Evolutionary conservation across 2,113 vertebrate genomes (phyloP), one percentile per base, ranked within the genome.

Genomic region (Fregata magnificens): DNA sequence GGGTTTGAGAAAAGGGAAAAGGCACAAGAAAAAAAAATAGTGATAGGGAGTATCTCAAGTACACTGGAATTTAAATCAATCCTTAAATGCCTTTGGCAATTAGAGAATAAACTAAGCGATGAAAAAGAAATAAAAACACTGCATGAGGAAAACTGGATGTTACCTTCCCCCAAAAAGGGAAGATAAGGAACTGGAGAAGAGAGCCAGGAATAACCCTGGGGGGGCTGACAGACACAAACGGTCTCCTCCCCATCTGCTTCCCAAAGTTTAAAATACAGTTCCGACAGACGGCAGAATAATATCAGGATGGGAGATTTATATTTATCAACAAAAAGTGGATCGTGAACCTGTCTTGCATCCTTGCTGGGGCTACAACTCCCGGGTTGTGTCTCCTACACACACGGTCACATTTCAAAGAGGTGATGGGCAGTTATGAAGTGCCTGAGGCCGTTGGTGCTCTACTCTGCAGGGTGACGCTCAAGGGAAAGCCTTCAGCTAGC

Each of bases 301-400:
- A 79, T 12, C 47, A 78, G 61, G 45, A 22, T n/a, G 36, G 32
- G 32, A 38, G 29, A 34, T 44, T 25, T 38, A 3, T 3, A 67
- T 55, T 55, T 34, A 44, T 38, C 56, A 44, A 67, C 9, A 61
- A 55, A 34, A 73, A 31, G 66, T 1, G 0, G 22, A 49, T 21
- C 0, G 2, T 36, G 31, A 80, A 67, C 53, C 61, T 44, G 59
- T 14, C 42, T 53, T 5, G 1, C 42, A 61, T 10, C 28, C 62
- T 55, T 21, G 28, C 74, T 50, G 36, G 28, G 58, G 28, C 44
- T 34, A 15, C 1, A 0, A 15, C 34, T 66, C 66, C 58, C 2
- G 3, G 36, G 29, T 22, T 56, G 17, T 0, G 0, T 26, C 16
- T 62, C 61, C 26, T 31, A 7, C 4, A 10, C 0, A 1, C 47